These are phyloP conservation scores for Agrotis ipsilon DNA, from an alignment of 2,888 invertebrate species.

Conservation along the genomic window DNA sequence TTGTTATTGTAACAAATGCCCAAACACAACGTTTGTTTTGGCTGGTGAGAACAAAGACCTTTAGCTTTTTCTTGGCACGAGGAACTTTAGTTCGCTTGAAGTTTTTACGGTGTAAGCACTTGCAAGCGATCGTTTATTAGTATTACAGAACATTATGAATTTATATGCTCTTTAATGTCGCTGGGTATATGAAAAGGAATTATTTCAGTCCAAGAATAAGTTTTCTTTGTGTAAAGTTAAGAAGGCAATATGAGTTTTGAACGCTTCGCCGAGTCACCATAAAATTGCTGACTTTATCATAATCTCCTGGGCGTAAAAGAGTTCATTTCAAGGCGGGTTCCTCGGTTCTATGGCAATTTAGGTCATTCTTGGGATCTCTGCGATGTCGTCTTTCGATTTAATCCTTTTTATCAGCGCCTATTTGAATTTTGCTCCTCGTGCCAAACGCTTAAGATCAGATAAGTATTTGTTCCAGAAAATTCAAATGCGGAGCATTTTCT, in stretches of 20 bases:
- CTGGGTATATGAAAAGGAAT: slow-evolving; percentile 64
- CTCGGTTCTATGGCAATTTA: slow-evolving; percentile 52
- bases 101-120: slow-evolving; percentile 81
- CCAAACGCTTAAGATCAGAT: slow-evolving; percentile 34
- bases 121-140: slow-evolving; percentile 71
- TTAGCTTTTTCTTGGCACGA: slow-evolving; percentile 78
- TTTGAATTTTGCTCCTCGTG: slow-evolving; percentile 40
- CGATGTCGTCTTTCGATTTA: slow-evolving; percentile 46
- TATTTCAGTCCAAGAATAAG: slow-evolving; percentile 66
- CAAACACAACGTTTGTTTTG: slow-evolving; percentile 88
- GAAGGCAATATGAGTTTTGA: slow-evolving; percentile 50
- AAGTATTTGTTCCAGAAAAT: slow-evolving; percentile 2
- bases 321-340: slow-evolving; percentile 54
- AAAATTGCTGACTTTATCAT: slow-evolving; percentile 60
- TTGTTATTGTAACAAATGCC: slow-evolving; percentile 87
- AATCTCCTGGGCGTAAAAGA: slow-evolving; percentile 49
- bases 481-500: background rate
- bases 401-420: slow-evolving; percentile 50
- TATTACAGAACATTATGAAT: slow-evolving; percentile 75
- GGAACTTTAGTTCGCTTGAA: slow-evolving; percentile 79
- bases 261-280: slow-evolving; percentile 44
- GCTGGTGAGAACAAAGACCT: slow-evolving; percentile 87
- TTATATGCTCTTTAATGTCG: slow-evolving; percentile 70
- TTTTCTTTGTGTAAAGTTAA: slow-evolving; percentile 47
- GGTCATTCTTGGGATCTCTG: slow-evolving; percentile 43